These are phyloP conservation scores for Gastracanthus pulcherrimus DNA, from an alignment of 2,888 invertebrate species.

Conservation along the genomic window DNA sequence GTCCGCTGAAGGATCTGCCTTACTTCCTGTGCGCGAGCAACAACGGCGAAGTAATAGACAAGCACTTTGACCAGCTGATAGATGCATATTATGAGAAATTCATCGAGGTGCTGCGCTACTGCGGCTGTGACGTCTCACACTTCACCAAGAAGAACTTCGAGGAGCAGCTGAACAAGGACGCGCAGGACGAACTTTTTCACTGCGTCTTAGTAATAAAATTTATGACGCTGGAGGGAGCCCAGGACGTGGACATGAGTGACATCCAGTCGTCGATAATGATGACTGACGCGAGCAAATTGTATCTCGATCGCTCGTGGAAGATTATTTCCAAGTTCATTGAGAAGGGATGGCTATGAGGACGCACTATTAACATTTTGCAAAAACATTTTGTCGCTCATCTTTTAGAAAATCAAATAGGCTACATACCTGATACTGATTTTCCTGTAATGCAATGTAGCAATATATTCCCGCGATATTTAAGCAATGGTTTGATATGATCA, in stretches of 20 bases:
- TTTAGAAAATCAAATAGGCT: no score
- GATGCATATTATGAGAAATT: slow-evolving; percentile 79
- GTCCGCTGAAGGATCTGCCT: slow-evolving; percentile 79
- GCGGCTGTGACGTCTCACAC: slow-evolving; percentile 71
- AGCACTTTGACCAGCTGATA: slow-evolving; percentile 78
- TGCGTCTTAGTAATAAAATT: slow-evolving; percentile 57
- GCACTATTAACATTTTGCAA: no score
- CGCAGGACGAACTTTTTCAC: slow-evolving; percentile 65
- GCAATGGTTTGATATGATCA: no score
- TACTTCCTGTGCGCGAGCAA: slow-evolving; percentile 81
- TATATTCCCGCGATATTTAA: no score
- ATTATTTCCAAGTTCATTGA: no score
- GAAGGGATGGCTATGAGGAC: no score
- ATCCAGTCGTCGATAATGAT: no score
- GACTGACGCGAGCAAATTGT: no score
- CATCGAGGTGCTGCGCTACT: slow-evolving; percentile 74
- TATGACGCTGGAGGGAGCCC: slow-evolving; percentile 1
- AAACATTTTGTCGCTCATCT: no score
- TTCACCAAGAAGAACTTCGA: slow-evolving; percentile 66
- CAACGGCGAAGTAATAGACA: slow-evolving; percentile 74
- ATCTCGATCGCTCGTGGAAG: no score
- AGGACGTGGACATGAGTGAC: slow-evolving; percentile 57
- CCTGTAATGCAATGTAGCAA: no score
- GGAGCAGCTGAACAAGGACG: slow-evolving; percentile 61
- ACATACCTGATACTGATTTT: no score